These are phyloP conservation scores for Ganaspis brasiliensis DNA, from an alignment of 2,888 invertebrate species.

Conservation along the genomic window DNA sequence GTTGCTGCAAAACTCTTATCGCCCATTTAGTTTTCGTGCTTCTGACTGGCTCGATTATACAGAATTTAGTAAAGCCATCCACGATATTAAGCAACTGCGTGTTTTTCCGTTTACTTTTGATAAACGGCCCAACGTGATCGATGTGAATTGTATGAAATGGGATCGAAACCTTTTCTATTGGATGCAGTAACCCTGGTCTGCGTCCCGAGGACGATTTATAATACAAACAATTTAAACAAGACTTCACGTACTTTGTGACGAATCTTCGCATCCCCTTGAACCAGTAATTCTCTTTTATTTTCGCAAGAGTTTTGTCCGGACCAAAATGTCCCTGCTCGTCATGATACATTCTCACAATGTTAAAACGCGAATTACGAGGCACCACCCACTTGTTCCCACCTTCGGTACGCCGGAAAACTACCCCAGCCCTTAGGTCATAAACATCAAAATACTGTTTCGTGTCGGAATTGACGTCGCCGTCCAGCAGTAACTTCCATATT, in stretches of 20 bases:
- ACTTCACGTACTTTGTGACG: constrained; percentile 72
- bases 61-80: constrained; percentile 74
- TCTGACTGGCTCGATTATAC: constrained; percentile 67
- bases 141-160: constrained; percentile 70
- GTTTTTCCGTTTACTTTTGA: constrained; percentile 67
- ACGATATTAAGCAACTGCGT: constrained; percentile 69
- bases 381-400: constrained; percentile 68
- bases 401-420: constrained; percentile 35
- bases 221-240: constrained; percentile 75
- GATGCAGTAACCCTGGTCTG: constrained; percentile 73
- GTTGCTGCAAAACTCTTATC: constrained; percentile 57
- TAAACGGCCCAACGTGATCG: constrained; percentile 72
- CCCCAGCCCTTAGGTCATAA: not conserved
- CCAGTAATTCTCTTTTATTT: constrained; percentile 71
- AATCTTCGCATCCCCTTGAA: constrained; percentile 73
- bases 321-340: constrained; percentile 75
- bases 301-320: constrained; percentile 66
- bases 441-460: constrained; percentile 49
- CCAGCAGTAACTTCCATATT: constrained; percentile 47
- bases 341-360: constrained; percentile 68
- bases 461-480: constrained; percentile 45
- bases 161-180: constrained; percentile 73
- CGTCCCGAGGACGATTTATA: constrained; percentile 66
- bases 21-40: constrained; percentile 65
- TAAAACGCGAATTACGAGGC: constrained; percentile 67